Conservation (phyloP, 2,113 vertebrate genomes). For the Hippocampus mohnikei region DNA sequence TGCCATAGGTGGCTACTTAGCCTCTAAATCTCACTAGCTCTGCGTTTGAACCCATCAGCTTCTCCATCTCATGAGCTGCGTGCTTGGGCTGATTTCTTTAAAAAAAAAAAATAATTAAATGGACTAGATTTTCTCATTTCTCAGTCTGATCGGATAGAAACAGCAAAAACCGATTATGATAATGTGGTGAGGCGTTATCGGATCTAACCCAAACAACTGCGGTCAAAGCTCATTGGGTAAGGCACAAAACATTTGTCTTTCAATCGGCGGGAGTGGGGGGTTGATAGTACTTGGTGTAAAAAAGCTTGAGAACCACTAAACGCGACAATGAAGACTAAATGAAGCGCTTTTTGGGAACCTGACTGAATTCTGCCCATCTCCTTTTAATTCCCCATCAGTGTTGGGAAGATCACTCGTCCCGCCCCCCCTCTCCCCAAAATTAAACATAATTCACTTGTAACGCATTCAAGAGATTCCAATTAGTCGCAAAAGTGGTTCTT, state of each 20-base stretch:
- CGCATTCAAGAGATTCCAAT: slow-evolving; percentile 86
- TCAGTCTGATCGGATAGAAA: not conserved
- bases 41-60: not conserved
- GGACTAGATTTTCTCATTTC: not conserved
- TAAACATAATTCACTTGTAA: slow-evolving; percentile 86
- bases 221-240: not conserved
- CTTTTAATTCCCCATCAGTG: slow-evolving; percentile 86
- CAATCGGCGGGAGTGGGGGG: not conserved
- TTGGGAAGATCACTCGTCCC: slow-evolving; percentile 83
- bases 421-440: slow-evolving; percentile 60
- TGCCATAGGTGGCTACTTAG: not conserved
- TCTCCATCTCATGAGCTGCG: not conserved
- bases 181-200: not conserved
- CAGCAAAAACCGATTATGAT: not conserved
- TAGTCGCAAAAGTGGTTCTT: slow-evolving; percentile 81
- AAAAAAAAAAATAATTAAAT: not conserved
- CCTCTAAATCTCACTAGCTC: not conserved
- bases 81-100: not conserved
- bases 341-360: slow-evolving; percentile 9
- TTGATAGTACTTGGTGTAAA: not conserved
- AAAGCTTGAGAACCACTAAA: not conserved
- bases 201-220: not conserved
- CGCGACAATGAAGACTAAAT: slow-evolving; percentile 1
- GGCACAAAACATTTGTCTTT: not conserved
- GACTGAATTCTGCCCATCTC: slow-evolving; percentile 78